Conservation (phyloP, 2,113 vertebrate genomes). For the Lamprotornis superbus region DNA sequence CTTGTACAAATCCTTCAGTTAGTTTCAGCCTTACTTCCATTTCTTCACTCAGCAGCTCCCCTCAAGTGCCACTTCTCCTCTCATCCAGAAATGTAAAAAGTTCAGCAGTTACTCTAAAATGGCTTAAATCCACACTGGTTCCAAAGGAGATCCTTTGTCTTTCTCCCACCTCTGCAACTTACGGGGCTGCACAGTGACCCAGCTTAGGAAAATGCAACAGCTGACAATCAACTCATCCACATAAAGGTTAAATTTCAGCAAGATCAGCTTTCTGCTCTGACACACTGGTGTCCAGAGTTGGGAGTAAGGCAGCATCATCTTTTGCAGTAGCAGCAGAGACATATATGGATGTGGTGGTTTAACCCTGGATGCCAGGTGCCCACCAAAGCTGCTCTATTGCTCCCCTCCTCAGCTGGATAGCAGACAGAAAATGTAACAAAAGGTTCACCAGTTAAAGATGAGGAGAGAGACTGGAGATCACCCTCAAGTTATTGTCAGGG, state of each 20-base stretch:
- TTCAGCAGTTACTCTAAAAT: neutral
- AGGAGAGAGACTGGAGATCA: neutral
- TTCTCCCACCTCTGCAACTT: too few species aligned
- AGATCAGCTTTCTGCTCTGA: neutral
- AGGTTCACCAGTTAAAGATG: neutral
- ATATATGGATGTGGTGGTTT: neutral
- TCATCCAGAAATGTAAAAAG: neutral
- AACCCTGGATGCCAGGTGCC: neutral
- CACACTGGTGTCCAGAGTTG: neutral
- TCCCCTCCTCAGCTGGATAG: neutral
- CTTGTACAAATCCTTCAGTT: neutral
- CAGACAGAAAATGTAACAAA: neutral
- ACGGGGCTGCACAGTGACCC: neutral
- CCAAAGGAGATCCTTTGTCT: neutral
- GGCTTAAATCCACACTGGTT: neutral
- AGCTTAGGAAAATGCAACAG: neutral
- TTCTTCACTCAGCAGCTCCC: neutral
- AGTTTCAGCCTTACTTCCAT: neutral
- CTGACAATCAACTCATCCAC: neutral
- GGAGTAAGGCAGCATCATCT: neutral
- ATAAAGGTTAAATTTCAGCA: neutral
- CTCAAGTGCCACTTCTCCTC: neutral
- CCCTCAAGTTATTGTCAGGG: fast-evolving
- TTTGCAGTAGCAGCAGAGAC: neutral
- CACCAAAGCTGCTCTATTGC: neutral